Conservation (phyloP, 2,113 vertebrate genomes). For the Hyaena hyaena region DNA sequence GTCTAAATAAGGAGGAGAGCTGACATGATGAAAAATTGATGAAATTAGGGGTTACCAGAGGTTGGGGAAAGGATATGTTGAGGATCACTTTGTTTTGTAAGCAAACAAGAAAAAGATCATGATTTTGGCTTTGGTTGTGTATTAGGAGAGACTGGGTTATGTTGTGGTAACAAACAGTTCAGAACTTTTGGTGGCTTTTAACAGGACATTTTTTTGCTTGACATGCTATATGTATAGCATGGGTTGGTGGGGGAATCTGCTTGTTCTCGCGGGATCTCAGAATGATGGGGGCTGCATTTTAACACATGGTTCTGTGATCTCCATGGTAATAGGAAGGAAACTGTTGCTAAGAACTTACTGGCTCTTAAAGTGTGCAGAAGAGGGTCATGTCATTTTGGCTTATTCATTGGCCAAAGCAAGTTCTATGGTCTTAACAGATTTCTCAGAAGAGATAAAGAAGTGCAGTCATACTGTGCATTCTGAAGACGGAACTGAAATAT, state of each 20-base stretch:
- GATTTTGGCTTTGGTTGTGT: slow-evolving; percentile 7
- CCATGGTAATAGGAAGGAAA: background rate
- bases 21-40: slow-evolving; percentile 10
- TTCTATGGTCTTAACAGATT: background rate
- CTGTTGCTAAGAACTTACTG: background rate
- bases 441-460: background rate
- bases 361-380: background rate
- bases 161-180: background rate
- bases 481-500: slow-evolving; percentile 25
- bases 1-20: background rate
- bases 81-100: slow-evolving; percentile 16
- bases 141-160: background rate
- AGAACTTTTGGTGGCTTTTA: slow-evolving; percentile 26
- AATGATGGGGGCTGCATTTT: background rate
- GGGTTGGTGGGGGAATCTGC: background rate
- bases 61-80: background rate
- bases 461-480: background rate
- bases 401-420: background rate
- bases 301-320: background rate
- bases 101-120: background rate
- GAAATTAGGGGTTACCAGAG: background rate
- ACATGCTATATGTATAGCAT: background rate
- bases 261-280: background rate
- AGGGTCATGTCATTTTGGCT: background rate
- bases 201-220: background rate